Base-by-base conservation (phyloP, 2,797 vertebrate genomes). In the Acanthurus leucopareius region DNA sequence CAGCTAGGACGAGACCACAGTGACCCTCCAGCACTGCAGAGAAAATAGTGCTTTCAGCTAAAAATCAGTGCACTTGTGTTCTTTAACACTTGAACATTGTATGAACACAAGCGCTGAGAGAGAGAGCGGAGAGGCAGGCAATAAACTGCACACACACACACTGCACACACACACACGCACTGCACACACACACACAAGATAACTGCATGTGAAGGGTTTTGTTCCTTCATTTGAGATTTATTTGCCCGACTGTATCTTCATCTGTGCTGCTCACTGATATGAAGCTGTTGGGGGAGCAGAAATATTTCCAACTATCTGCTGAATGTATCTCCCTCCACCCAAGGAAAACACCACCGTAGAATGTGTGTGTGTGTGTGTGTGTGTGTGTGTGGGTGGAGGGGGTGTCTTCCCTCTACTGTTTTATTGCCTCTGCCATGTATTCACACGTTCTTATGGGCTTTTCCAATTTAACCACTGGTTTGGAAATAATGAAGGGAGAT, bases 401-500 rank as follows among this genome's bases (percentile, higher is more conserved):
- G 28, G 20, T 4, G 7, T 85, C 80, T 76, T 79, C 80, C 89
- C 78, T 70, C 67, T 63, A 73, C 90, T 92, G 89, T 93, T 94
- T 94, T 94, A 94, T 95, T 92, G 92, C 92, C 80, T 93, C 90
- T 91, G 92, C 91, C 93, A 93, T 93, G 91, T 93, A 91, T 91
- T 93, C 92, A 92, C 84, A 67, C 77, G 84, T 92, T 92, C 92
- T 94, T 92, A 93, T 92, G 89, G 92, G 90, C 88, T 94, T 93
- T 93, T 94, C 92, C 93, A 94, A 93, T 94, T 94, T 95, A 94
- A 89, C 91, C 85, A 89, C 82, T 90, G 92, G 90, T 93, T 93
- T 90, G 91, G 91, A 94, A 94, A 93, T 94, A 94, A 94, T 93
- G 91, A 94, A 93, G 87, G 90, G 60, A 90, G 93, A 94, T 94